Conservation (phyloP, 2,113 vertebrate genomes). For the Callospermophilus lateralis region DNA sequence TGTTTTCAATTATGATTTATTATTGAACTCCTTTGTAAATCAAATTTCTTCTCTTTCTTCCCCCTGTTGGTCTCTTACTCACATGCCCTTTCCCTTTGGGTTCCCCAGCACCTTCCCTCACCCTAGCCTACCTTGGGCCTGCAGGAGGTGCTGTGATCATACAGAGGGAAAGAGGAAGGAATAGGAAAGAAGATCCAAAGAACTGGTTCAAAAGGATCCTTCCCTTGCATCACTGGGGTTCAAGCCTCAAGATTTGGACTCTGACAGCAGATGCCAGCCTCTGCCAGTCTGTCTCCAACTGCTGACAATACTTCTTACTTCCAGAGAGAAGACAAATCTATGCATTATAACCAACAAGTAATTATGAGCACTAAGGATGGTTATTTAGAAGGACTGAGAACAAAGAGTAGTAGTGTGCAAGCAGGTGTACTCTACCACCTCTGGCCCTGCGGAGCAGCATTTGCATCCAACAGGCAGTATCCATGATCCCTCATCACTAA, state of each 20-base stretch:
- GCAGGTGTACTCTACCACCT: too few relatives aligned
- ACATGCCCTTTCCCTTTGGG: not conserved
- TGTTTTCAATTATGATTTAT: not conserved
- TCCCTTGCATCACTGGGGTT: not conserved
- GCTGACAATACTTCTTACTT: not conserved
- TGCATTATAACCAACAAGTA: too few relatives aligned
- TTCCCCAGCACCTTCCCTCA: too few relatives aligned
- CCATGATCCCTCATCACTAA: too few relatives aligned
- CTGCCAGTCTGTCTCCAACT: not conserved
- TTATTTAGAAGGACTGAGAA: too few relatives aligned
- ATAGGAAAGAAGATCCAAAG: not conserved
- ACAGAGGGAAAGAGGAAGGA: not conserved
- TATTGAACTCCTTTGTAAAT: not conserved
- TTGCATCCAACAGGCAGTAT: too few relatives aligned
- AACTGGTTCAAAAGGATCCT: not conserved
- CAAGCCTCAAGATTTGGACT: too few relatives aligned
- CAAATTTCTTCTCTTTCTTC: too few relatives aligned
- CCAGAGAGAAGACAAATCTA: not conserved
- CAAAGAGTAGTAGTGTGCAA: too few relatives aligned
- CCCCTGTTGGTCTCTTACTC: not conserved
- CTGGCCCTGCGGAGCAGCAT: not conserved
- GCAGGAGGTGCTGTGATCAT: not conserved
- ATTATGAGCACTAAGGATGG: too few relatives aligned
- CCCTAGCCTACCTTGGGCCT: not conserved
- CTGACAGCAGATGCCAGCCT: too few relatives aligned